Percentiles rank a stretch among this genome's conserved stretches.
Evolutionary conservation across 1,140 invertebrate genomes (phyloP).

Genomic region (Leucophenga varia): DNA sequence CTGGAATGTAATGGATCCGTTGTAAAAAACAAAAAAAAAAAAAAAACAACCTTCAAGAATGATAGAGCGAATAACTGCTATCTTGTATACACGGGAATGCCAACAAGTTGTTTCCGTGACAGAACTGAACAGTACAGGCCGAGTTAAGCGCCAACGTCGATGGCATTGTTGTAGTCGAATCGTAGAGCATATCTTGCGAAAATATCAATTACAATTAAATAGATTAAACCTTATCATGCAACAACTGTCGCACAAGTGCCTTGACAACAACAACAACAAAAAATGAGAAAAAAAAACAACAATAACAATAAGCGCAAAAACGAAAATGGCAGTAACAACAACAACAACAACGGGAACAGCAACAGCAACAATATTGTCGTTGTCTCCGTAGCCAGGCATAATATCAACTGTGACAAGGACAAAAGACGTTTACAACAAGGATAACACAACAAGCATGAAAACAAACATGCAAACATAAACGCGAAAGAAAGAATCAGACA

Average conservation of each 20-base stretch:
- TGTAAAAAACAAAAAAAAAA: conserved; percentile 1
- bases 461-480: conserved; percentile 29
- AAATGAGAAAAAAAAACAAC: conserved; percentile 12
- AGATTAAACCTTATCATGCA: conserved; percentile 53
- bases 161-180: conserved; percentile 10
- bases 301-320: conserved; percentile 4
- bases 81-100: too few species aligned
- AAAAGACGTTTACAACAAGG: too few species aligned
- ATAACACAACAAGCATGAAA: conserved; percentile 19
- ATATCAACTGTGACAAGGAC: conserved; percentile 2
- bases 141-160: conserved; percentile 13
- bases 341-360: neutral
- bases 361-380: too few species aligned
- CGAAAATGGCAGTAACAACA: conserved; percentile 2
- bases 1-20: neutral
- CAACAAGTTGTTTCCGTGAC: too few species aligned
- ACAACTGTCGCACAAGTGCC: conserved; percentile 47
- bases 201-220: conserved; percentile 54
- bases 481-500: too few species aligned
- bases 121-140: too few species aligned
- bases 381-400: too few species aligned
- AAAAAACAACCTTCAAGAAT: neutral
- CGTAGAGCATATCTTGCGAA: conserved; percentile 38
- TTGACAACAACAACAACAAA: conserved; percentile 14
- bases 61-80: too few species aligned